Evolutionary conservation across 2,113 vertebrate genomes (phyloP).

Genomic region (Neopipo cinnamomea): DNA sequence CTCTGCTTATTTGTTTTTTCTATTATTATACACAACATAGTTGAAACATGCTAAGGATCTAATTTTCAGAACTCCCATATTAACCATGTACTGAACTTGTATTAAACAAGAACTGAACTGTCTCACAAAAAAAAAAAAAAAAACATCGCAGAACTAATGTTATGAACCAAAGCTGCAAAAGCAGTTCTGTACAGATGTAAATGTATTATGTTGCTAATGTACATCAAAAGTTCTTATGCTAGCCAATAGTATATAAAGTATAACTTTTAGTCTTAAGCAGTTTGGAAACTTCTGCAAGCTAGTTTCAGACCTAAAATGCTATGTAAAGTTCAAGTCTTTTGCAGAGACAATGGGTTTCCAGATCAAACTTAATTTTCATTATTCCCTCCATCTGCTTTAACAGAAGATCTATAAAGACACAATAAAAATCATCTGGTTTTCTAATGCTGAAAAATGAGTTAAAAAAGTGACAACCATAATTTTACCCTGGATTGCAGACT

Average conservation of each 20-base stretch:
- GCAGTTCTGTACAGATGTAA: not conserved
- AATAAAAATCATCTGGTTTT: not conserved
- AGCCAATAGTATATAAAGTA: not conserved
- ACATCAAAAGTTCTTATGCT: not conserved
- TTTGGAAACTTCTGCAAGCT: not conserved
- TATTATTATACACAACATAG: not conserved
- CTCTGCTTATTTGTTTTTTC: not conserved
- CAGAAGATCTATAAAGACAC: not conserved
- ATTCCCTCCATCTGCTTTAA: not conserved
- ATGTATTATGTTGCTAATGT: rapidly evolving
- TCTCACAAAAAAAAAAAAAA: not conserved
- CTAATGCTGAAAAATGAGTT: not conserved
- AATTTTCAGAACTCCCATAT: not conserved
- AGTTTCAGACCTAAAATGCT: not conserved
- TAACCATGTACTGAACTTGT: not conserved
- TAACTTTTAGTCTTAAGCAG: not conserved
- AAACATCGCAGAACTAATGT: not conserved
- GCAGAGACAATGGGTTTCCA: not conserved
- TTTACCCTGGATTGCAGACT: not conserved
- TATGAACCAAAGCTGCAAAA: not conserved
- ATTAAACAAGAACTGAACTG: not conserved
- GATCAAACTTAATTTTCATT: not conserved
- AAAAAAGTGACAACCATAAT: not conserved
- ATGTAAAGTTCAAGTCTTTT: not conserved
- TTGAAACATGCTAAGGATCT: not conserved